Evolutionary conservation across 2,113 vertebrate genomes (phyloP).

Genomic region (Rhabdomys dilectus): DNA sequence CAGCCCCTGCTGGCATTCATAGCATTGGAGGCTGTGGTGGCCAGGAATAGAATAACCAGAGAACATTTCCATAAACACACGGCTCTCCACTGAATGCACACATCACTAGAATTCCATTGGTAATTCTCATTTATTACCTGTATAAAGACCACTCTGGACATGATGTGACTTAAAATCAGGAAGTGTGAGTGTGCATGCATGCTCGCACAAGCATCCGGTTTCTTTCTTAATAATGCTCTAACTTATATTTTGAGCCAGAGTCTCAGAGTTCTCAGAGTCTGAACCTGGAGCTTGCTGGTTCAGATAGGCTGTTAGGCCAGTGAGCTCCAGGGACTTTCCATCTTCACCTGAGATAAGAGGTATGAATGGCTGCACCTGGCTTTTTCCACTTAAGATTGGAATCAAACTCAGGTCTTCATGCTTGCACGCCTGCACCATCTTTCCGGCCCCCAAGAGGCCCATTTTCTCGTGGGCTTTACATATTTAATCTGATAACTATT

Average conservation of each 20-base stretch:
- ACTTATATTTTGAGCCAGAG: background rate
- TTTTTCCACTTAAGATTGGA: too few relatives aligned
- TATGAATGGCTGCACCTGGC: background rate
- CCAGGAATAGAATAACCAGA: background rate
- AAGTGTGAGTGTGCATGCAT: background rate
- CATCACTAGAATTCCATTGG: background rate
- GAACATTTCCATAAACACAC: background rate
- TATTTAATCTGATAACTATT: slow-evolving; percentile 33
- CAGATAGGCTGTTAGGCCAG: background rate
- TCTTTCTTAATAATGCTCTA: background rate
- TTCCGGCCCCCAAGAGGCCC: background rate
- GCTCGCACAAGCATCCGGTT: background rate
- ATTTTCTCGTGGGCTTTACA: background rate
- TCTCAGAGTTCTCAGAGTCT: background rate
- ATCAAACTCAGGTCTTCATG: background rate
- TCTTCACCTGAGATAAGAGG: too few relatives aligned
- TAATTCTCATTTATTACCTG: background rate
- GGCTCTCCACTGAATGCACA: background rate
- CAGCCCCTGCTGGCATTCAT: background rate
- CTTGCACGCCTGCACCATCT: background rate
- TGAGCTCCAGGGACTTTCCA: background rate
- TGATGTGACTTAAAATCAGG: slow-evolving; percentile 36
- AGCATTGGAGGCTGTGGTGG: background rate
- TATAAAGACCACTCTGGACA: background rate
- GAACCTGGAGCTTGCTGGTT: background rate